A percentile compares a stretch with the other conserved stretches of the same genome.
These are phyloP conservation scores for Elymnias hypermnestra DNA, from an alignment of 1,140 invertebrate genomes.

Conservation along the genomic window DNA sequence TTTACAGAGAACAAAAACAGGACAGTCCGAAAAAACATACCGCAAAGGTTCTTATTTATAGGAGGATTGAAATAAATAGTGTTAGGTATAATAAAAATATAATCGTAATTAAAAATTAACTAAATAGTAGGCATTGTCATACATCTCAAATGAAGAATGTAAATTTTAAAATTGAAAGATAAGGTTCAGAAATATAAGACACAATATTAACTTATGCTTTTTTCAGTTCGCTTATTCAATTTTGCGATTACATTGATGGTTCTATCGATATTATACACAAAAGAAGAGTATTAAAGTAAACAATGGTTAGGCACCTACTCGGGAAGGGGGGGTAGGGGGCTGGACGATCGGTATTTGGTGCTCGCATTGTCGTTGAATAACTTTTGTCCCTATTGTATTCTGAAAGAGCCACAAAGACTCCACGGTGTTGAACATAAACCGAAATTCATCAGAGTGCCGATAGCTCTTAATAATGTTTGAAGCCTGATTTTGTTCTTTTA, in stretches of 20 bases:
- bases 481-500: slow-evolving; percentile 25
- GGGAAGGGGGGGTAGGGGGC: slow-evolving; percentile 37
- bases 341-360: slow-evolving; percentile 75
- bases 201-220: too few species aligned
- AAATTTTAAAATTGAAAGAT: too few species aligned
- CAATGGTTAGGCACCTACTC: slow-evolving; percentile 61
- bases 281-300: slow-evolving; percentile 73
- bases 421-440: slow-evolving; percentile 74
- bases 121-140: too few species aligned
- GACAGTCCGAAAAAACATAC: too few species aligned
- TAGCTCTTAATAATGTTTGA: slow-evolving; percentile 66
- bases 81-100: too few species aligned
- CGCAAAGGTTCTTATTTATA: too few species aligned
- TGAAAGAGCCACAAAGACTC: slow-evolving; percentile 75
- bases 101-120: too few species aligned
- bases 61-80: too few species aligned
- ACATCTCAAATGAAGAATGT: too few species aligned
- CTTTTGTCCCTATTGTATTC: slow-evolving; percentile 77
- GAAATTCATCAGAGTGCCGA: slow-evolving; percentile 75
- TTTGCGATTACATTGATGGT: slow-evolving; percentile 54
- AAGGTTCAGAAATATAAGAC: too few species aligned
- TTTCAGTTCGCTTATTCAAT: slow-evolving; percentile 52
- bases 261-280: slow-evolving; percentile 65
- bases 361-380: slow-evolving; percentile 76
- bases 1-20: too few species aligned